Percentiles rank a stretch among this genome's conserved stretches.
These are phyloP conservation scores for Rhagophthalmus giganteus DNA, from an alignment of 2,888 invertebrate species.

Conservation along the genomic window DNA sequence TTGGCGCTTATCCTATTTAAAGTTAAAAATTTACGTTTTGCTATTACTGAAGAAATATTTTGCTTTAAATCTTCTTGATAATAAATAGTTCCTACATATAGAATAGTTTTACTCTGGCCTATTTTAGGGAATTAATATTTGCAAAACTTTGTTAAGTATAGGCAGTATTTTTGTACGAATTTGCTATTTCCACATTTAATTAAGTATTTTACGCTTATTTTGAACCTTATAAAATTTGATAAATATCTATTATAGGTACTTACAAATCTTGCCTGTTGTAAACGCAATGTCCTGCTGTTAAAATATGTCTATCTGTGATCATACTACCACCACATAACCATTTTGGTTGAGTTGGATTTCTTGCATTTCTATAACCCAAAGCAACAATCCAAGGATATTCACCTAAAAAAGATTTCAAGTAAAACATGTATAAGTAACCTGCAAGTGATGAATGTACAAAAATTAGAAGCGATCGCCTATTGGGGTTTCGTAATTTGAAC, in stretches of 20 bases:
- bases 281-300: slow-evolving; percentile 81
- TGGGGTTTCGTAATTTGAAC: background rate
- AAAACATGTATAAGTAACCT: background rate
- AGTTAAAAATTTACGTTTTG: too few relatives aligned
- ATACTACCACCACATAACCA: slow-evolving; percentile 70
- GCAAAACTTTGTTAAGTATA: too few relatives aligned
- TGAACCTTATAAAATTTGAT: too few relatives aligned
- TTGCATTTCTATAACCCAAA: slow-evolving; percentile 65
- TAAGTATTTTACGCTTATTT: background rate
- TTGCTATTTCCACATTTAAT: too few relatives aligned
- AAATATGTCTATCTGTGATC: slow-evolving; percentile 67
- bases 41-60: too few relatives aligned
- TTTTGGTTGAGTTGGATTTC: slow-evolving; percentile 52
- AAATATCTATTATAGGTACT: slow-evolving; percentile 53
- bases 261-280: slow-evolving; percentile 63
- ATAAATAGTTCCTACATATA: too few relatives aligned
- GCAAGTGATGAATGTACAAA: background rate
- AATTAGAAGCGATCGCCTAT: background rate
- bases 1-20: too few relatives aligned
- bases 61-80: too few relatives aligned
- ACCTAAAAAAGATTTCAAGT: too few relatives aligned
- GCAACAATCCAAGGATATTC: slow-evolving; percentile 82
- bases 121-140: too few relatives aligned
- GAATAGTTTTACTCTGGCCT: too few relatives aligned
- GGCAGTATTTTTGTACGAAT: too few relatives aligned